These are phyloP conservation scores for Triplophysa dalaica DNA, from an alignment of 2,113 vertebrate genomes.

Conservation along the genomic window DNA sequence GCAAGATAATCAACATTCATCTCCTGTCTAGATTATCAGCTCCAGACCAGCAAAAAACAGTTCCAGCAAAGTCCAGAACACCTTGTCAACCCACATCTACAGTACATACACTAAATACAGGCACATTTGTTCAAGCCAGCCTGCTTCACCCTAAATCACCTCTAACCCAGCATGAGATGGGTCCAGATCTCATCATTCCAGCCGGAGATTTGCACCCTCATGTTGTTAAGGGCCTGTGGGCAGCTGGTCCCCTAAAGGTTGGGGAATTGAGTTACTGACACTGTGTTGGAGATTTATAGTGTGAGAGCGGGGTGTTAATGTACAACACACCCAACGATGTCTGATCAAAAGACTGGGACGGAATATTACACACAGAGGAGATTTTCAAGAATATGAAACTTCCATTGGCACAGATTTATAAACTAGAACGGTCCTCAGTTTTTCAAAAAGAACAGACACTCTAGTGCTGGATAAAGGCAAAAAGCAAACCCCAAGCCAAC, in stretches of 20 bases:
- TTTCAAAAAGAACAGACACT: background rate
- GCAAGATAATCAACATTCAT: background rate
- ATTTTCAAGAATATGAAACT: conserved; percentile 9
- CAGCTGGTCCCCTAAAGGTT: conserved; percentile 16
- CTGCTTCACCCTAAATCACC: conserved; percentile 17
- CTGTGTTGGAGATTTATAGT: conserved; percentile 13
- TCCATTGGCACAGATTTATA: background rate
- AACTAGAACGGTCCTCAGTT: background rate
- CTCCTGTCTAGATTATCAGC: background rate
- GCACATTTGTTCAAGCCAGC: background rate
- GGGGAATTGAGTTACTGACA: conserved; percentile 19
- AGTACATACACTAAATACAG: background rate
- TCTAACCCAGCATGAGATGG: conserved; percentile 3
- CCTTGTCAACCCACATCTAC: background rate
- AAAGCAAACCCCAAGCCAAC: too few species aligned
- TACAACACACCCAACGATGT: background rate
- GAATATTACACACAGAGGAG: conserved; percentile 17
- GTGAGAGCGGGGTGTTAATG: conserved; percentile 10
- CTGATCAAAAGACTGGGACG: background rate
- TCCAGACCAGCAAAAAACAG: background rate
- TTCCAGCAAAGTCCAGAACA: background rate
- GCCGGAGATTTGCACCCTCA: conserved; percentile 16
- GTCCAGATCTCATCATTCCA: conserved; percentile 12
- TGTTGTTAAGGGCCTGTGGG: conserved; percentile 8
- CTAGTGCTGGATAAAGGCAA: too few species aligned